Base-by-base conservation (phyloP, 2,888 invertebrate species). In the Blastobasis adustella region DNA sequence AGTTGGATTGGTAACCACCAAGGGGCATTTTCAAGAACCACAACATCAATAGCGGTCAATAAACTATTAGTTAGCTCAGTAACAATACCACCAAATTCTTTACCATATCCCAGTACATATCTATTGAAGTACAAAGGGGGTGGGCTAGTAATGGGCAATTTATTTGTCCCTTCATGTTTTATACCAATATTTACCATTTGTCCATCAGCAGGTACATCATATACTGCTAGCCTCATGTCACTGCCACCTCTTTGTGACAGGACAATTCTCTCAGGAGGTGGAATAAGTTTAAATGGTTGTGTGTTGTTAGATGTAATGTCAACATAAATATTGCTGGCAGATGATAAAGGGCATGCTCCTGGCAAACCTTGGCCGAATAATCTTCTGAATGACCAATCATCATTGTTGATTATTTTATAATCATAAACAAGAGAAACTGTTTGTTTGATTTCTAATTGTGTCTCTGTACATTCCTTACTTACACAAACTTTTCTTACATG, bases 1-100 rank as follows among this genome's bases (percentile, higher is more conserved):
- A 97, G 89, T 79, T 97, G 98, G 58, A 97, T 91, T 4, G 96
- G 95, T 42, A 96, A 89, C 86, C 93, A 95, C 97, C 97, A 97
- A 0, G 96, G 96, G 61, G 98, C 93, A 76, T 96, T 94, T 84
- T 98, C 98, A 73, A 98, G 89, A 54, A 98, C 90, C 49, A 97
- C 90, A 43, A 97, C 90, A 64, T 95, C 92, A 51, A 98, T 82
- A 0, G 91, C 70, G 51, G 90, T 89, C 91, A 93, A 94, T 65
- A 95, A 93, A 61, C 93, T 94, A 71, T 98, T 98, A 54, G 92
- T 92, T 49, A 98, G 85, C 76, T 95, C 93, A 36, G 95, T 95
- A 0, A 95, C 94, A 63, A 98, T 93, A 49, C 96, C 96, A 8
- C 98, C 98, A 67, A 92, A 92, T 76, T 97, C 96, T 81, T 97